Base-by-base conservation (phyloP, 2,888 invertebrate genomes). In the Acanthacorydalis orientalis region DNA sequence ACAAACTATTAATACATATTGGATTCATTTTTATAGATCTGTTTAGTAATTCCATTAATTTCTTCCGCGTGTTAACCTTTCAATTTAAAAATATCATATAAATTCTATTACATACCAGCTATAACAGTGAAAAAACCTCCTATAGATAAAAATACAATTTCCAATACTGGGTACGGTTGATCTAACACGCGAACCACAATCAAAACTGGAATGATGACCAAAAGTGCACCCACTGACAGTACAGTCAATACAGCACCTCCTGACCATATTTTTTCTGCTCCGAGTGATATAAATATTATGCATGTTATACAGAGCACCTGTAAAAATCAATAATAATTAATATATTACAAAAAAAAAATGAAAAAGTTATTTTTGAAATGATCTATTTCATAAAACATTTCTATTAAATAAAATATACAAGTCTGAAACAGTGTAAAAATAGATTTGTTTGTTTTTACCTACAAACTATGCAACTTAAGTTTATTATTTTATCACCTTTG, bases 171-270 rank as follows among this genome's bases (percentile, higher is more conserved):
- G 39, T 53, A 45, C 7, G 50, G 47, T 4, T 51, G 48, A 14
- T 49, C 54, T 33, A 52, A 12, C 31, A 52, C 44, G 12, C 51
- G 51, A 9, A 51, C 48, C 7, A 52, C 16, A 9, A 54, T 31
- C 32, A 52, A 47, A 7, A 47, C 50, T 23, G 48, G 35, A 32
- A 44, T 46, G 32, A 53, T 52, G n/a, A 53, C 40, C 11, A 50
- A 34, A 47, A 43, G 51, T 32, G 45, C 50, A 11, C 33, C 50
- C 7, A 46, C 23, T 31, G 47, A 43, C 4, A 51, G 15, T 4
- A 49, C 47, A 11, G 48, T 34, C 16, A 46, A 15, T n/a, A 46
- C 35, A 11, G 35, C 35, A 35, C 46, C 46, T 11, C 35, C 46
- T 12, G 46, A 46, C 46, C 46, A 46, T 8, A 14, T 35, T 32